Percentiles rank a stretch among this genome's conserved stretches.
phyloP scores from a whole-genome alignment of 2,797 vertebrate species.

The Micrastur ruficollis region DNA sequence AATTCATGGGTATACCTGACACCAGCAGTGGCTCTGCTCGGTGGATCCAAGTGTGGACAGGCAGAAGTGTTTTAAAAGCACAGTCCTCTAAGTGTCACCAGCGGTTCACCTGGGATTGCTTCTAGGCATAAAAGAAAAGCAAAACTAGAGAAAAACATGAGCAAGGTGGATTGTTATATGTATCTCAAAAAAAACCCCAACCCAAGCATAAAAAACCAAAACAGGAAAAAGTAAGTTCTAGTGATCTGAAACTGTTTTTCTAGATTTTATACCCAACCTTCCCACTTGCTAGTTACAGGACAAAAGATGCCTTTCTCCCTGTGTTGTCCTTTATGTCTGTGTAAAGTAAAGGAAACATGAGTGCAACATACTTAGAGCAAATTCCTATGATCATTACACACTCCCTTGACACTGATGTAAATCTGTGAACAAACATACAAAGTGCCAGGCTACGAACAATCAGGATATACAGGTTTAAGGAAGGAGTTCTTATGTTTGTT shows the following conservation, averaged over 20 bases:
- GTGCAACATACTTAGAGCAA: background rate
- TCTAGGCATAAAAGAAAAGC: background rate
- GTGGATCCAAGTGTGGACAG: background rate
- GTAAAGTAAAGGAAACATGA: background rate
- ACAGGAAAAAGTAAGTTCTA: background rate
- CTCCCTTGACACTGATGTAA: background rate
- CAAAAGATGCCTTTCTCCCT: background rate
- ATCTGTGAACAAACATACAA: background rate
- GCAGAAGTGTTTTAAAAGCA: background rate
- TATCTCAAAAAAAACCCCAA: background rate
- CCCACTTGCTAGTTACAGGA: background rate
- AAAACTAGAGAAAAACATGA: background rate
- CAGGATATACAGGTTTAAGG: background rate
- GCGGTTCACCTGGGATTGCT: background rate
- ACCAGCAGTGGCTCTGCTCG: slow-evolving; percentile 24
- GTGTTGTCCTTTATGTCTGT: background rate
- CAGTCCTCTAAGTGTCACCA: background rate
- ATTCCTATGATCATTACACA: background rate
- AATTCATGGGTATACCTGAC: slow-evolving; percentile 24
- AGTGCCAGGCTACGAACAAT: background rate
- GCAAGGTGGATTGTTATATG: background rate
- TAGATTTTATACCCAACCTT: background rate
- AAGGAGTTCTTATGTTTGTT: background rate
- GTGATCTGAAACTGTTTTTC: background rate
- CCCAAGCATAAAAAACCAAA: background rate